Base-by-base conservation (phyloP, 1,140 invertebrate species). In the Zelostemma sp. region DNA sequence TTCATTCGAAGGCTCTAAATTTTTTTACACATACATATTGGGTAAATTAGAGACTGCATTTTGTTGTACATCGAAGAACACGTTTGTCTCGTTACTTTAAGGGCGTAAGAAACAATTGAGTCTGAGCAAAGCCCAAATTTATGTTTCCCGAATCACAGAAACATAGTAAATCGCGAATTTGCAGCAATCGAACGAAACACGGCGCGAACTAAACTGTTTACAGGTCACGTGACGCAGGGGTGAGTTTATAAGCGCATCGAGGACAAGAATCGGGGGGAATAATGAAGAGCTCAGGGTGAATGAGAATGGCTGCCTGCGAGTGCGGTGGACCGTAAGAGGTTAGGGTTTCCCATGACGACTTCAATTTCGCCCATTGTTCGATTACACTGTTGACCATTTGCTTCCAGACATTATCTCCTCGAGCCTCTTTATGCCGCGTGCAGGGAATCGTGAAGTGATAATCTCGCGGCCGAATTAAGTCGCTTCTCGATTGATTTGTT, bases 301-400 rank as follows among this genome's bases (percentile, higher is more conserved):
- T 48, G 66, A 69, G 70, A 74, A 70, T 61, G 56, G 66, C 56
- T 63, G 54, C 49, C 58, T 57, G 38, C 55, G 67, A 75, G 73
- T 74, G 78, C 82, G 77, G 70, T 76, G 68, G 77, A 82, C 77
- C 74, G 76, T 80, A 84, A 82, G 77, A 80, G 77, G 65, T 76
- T 79, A 70, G 73, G 78, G 75, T 82, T 84, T 83, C 80, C 82
- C 82, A 84, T 83, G 80, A 80, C 80, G 77, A 81, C 73, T 83
- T 83, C 77, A 77, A 83, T 82, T 83, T 78, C 65, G 51, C 41
- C 66, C 74, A 80, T 81, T 80, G 77, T 76, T 76, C 72, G 58
- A 78, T 70, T 51, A 59, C 65, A 61, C 56, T 50, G 58, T 76
- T 72, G 75, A 65, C 68, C 75, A 73, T 74, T 79, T 75, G 66